A percentile compares a stretch with the other conserved stretches of the same genome.
phyloP scores from a whole-genome alignment of 2,797 vertebrate genomes.

The Acrocephalus scirpaceus region DNA sequence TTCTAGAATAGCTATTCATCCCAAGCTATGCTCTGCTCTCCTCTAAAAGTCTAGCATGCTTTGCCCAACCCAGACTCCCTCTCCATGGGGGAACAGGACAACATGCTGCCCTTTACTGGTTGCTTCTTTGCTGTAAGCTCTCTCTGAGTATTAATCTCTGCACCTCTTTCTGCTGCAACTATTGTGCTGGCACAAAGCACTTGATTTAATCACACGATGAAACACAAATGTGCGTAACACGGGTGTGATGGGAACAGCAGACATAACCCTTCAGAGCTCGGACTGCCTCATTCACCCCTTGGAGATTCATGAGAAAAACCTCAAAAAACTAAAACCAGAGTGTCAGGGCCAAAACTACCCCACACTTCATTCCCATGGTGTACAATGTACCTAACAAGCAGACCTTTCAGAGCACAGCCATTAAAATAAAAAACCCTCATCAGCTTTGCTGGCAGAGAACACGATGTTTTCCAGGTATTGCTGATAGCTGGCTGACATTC shows the following conservation, averaged over 20 bases:
- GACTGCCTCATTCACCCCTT: fast-evolving
- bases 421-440: background rate
- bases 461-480: background rate
- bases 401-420: conserved; percentile 15
- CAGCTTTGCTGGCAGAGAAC: background rate
- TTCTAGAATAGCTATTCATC: background rate
- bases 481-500: conserved; percentile 21
- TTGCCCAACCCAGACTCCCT: background rate
- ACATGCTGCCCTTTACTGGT: background rate
- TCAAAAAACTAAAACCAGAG: background rate
- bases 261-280: background rate
- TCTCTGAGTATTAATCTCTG: background rate
- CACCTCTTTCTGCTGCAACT: background rate
- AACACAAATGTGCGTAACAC: background rate
- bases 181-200: background rate
- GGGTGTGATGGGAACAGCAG: background rate
- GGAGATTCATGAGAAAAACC: background rate
- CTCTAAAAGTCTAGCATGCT: background rate
- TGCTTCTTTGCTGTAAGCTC: background rate
- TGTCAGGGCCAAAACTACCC: background rate
- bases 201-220: background rate
- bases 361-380: conserved; percentile 30
- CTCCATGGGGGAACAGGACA: background rate
- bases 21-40: background rate
- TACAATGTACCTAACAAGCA: conserved; percentile 32